Evolutionary conservation across 2,888 invertebrate species (phyloP).

Genomic region (Pharmacophagus antenor): DNA sequence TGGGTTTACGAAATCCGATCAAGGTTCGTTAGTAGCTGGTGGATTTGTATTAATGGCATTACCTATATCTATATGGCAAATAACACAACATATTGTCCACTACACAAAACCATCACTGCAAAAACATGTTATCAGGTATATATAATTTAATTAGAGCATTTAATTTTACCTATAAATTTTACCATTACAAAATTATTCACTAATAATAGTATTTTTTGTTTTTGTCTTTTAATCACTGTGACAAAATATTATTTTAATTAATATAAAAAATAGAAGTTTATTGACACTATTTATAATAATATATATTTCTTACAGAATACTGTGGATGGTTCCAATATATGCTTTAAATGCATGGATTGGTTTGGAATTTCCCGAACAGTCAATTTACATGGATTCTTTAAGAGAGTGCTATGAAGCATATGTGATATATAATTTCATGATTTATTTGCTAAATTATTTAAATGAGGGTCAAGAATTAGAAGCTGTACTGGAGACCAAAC

Average conservation of each 20-base stretch:
- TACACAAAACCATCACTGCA: slow-evolving; percentile 95
- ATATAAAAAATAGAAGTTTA: too few species aligned
- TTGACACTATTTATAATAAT: neutral
- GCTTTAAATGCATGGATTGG: slow-evolving; percentile 97
- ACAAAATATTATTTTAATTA: too few species aligned
- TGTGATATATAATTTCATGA: slow-evolving; percentile 99
- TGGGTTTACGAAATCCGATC: slow-evolving; percentile 89
- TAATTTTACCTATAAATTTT: neutral
- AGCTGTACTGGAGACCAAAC: slow-evolving; percentile 88
- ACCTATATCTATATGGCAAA: slow-evolving; percentile 96
- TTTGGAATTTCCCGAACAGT: slow-evolving; percentile 90
- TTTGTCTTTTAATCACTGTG: too few species aligned
- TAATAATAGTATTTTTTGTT: neutral
- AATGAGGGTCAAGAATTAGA: slow-evolving; percentile 93
- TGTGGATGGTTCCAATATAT: slow-evolving; percentile 99
- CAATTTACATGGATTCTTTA: slow-evolving; percentile 95
- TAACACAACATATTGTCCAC: slow-evolving; percentile 95
- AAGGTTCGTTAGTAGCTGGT: slow-evolving; percentile 91
- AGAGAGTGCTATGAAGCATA: slow-evolving; percentile 98
- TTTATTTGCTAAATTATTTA: slow-evolving; percentile 93
- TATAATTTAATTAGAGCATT: slow-evolving; percentile 1
- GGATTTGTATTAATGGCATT: slow-evolving; percentile 95
- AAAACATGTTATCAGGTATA: slow-evolving; percentile 94
- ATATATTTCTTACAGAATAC: slow-evolving; percentile 82
- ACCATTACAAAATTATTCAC: neutral